phyloP scores from a whole-genome alignment of 1,140 invertebrate genomes.

The Chrysopa pallens region DNA sequence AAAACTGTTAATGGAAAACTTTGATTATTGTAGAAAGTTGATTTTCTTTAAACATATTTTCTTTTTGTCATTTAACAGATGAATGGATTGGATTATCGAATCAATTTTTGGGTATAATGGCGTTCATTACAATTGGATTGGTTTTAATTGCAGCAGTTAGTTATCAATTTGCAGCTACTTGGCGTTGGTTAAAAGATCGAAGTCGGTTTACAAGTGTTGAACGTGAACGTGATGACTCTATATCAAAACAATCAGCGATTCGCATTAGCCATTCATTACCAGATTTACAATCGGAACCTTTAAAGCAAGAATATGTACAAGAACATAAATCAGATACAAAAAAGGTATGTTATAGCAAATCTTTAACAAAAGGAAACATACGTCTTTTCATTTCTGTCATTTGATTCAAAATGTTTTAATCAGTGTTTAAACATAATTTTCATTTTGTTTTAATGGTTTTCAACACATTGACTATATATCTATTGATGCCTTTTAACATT shows the following conservation, averaged over 20 bases:
- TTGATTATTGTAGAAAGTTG: too few species aligned
- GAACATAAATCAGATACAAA: constrained; percentile 46
- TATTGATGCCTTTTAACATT: too few species aligned
- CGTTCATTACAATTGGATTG: constrained; percentile 40
- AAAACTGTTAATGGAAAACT: too few species aligned
- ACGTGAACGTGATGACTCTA: constrained; percentile 29
- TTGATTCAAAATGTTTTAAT: too few species aligned
- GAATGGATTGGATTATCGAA: constrained; percentile 27
- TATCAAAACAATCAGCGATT: constrained; percentile 44
- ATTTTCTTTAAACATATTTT: too few species aligned
- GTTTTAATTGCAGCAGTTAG: constrained; percentile 46
- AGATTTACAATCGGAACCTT: constrained; percentile 47
- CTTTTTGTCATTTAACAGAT: constrained; percentile 11
- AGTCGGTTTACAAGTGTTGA: constrained; percentile 17
- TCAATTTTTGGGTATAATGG: constrained; percentile 30
- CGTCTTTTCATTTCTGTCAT: too few species aligned
- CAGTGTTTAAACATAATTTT: too few species aligned
- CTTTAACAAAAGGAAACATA: too few species aligned
- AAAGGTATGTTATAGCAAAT: constrained; percentile 29
- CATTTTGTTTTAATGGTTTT: too few species aligned
- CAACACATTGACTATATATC: too few species aligned
- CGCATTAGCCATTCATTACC: constrained; percentile 56
- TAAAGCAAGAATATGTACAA: constrained; percentile 51
- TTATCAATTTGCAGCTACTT: constrained; percentile 49
- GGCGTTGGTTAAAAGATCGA: constrained; percentile 44